A percentile compares a stretch with the other conserved stretches of the same genome.
Evolutionary conservation across 2,113 vertebrate genomes (phyloP).

Genomic region (Crotophaga sulcirostris): DNA sequence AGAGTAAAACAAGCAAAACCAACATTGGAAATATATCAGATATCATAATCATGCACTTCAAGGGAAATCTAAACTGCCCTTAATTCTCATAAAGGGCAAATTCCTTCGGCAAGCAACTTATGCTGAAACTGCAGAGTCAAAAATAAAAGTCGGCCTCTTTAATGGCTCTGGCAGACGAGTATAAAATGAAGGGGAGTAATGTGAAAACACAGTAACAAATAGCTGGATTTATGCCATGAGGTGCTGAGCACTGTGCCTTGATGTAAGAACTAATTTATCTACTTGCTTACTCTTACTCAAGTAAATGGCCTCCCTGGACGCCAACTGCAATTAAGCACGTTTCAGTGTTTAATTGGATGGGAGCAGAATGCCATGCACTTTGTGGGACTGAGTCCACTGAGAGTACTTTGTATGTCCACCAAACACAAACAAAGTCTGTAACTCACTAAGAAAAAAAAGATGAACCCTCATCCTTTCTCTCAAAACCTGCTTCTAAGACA

Average conservation of each 20-base stretch:
- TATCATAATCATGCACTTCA: neutral
- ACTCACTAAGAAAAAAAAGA: neutral
- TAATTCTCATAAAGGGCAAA: constrained; percentile 19
- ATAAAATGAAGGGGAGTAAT: neutral
- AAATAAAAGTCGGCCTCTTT: neutral
- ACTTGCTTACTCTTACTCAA: constrained; percentile 29
- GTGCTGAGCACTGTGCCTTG: constrained; percentile 3
- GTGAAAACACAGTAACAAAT: constrained; percentile 35
- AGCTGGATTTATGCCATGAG: constrained; percentile 10
- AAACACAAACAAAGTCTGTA: neutral
- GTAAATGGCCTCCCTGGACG: constrained; percentile 38
- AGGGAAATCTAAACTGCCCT: neutral
- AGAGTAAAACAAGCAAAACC: neutral
- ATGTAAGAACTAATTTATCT: constrained; percentile 38
- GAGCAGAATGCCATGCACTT: neutral
- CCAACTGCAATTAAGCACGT: constrained; percentile 13
- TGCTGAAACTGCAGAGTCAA: constrained; percentile 25
- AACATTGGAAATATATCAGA: neutral
- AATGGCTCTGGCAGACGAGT: constrained; percentile 21
- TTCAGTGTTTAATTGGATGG: constrained; percentile 30
- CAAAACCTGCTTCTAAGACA: neutral
- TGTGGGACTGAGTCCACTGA: neutral
- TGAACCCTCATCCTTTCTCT: neutral
- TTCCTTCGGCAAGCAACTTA: neutral
- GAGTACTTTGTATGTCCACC: neutral